phyloP scores from a whole-genome alignment of 2,888 invertebrate genomes.

The Pristionchus exspectatus region DNA sequence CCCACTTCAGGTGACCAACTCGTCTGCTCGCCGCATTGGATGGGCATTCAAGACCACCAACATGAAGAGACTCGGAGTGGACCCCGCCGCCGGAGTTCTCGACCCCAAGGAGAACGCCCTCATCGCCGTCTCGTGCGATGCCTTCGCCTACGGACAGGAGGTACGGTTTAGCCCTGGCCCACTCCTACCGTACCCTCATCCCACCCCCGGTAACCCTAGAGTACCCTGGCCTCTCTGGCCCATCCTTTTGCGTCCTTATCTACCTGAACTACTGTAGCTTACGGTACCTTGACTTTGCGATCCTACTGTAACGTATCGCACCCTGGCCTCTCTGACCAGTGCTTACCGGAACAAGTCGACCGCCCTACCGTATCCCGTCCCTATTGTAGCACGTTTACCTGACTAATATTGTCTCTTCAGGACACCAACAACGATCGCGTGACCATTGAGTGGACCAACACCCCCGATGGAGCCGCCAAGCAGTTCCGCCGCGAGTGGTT shows the following conservation, averaged over 20 bases:
- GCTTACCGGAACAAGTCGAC: too few relatives aligned
- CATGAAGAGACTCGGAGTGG: slow-evolving; percentile 27
- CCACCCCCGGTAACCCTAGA: not conserved
- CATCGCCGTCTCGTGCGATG: not conserved
- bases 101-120: slow-evolving; percentile 33
- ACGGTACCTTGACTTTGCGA: too few relatives aligned
- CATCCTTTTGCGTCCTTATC: not conserved
- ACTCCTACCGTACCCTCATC: not conserved
- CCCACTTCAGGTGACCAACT: slow-evolving; percentile 57
- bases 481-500: slow-evolving; percentile 70
- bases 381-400: not conserved
- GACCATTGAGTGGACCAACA: slow-evolving; percentile 59
- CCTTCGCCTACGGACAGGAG: slow-evolving; percentile 26
- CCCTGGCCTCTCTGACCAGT: too few relatives aligned
- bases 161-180: not conserved
- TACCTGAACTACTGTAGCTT: too few relatives aligned
- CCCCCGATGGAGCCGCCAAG: too few relatives aligned
- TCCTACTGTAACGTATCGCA: too few relatives aligned
- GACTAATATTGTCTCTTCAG: slow-evolving; percentile 53
- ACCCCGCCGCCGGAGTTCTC: slow-evolving; percentile 18
- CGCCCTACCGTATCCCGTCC: too few relatives aligned
- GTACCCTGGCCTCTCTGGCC: not conserved
- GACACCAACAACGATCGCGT: slow-evolving; percentile 69
- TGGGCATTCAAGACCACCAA: slow-evolving; percentile 52
- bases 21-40: slow-evolving; percentile 60